A percentile compares a stretch with the other conserved stretches of the same genome.
Conservation (phyloP, 2,113 vertebrate species). For the Mesembrinibis cayennensis region DNA sequence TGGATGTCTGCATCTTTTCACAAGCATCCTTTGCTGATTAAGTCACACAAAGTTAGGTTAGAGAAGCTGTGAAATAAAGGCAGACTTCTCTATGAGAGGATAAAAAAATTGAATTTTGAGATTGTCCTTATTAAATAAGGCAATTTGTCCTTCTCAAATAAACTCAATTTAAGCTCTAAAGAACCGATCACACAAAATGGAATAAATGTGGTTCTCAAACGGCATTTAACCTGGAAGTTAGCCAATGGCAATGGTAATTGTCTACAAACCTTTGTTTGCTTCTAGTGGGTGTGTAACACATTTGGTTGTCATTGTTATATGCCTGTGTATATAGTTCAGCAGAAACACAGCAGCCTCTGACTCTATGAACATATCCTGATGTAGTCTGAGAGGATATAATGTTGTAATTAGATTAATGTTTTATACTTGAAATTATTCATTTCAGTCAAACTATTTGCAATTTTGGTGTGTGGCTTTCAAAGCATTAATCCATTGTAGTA, state of each 20-base stretch:
- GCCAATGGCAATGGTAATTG: background rate
- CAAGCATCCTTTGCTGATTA: background rate
- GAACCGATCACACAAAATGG: background rate
- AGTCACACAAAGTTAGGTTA: background rate
- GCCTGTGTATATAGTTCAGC: background rate
- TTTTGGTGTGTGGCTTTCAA: background rate
- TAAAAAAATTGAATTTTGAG: background rate
- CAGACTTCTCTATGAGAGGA: background rate
- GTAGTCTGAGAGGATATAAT: background rate
- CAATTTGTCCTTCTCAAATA: background rate
- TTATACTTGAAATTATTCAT: background rate
- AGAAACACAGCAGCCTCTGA: background rate
- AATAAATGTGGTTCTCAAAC: background rate
- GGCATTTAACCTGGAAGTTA: background rate
- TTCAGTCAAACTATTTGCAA: background rate
- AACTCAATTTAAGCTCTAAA: background rate
- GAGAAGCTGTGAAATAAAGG: background rate
- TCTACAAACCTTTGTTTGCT: background rate
- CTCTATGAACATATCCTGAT: background rate
- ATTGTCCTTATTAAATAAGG: background rate
- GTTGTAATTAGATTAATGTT: background rate
- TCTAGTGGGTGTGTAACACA: background rate
- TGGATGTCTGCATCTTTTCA: background rate
- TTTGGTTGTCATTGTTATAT: background rate
- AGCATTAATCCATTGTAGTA: background rate